Evolutionary conservation across 2,888 invertebrate genomes (phyloP).

Genomic region (Cheilosia soror): DNA sequence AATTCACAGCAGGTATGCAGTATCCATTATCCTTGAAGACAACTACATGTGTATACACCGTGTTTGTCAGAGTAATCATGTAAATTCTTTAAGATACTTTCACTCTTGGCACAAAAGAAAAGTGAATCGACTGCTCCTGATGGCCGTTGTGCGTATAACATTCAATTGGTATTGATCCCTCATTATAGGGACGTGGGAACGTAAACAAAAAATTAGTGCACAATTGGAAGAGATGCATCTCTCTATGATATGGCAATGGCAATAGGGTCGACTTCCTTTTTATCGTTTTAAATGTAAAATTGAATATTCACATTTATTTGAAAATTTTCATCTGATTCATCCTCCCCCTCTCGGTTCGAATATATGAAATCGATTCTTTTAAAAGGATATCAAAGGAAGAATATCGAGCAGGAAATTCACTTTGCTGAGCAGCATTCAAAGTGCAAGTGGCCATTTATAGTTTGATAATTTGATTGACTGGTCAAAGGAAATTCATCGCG

Average conservation of each 20-base stretch:
- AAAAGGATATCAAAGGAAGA: conserved; percentile 69
- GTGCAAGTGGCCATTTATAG: conserved; percentile 72
- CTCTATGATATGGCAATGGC: background rate
- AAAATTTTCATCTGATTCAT: conserved; percentile 2
- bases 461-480: conserved; percentile 77
- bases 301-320: conserved; percentile 59
- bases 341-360: conserved; percentile 22
- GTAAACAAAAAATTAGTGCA: conserved; percentile 75
- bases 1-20: conserved; percentile 65
- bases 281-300: conserved; percentile 32
- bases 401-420: conserved; percentile 52
- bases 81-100: conserved; percentile 72
- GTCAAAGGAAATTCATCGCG: conserved; percentile 75
- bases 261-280: conserved; percentile 60
- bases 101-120: conserved; percentile 48
- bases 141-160: conserved; percentile 12
- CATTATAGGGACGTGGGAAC: conserved; percentile 76
- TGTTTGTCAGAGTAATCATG: conserved; percentile 73
- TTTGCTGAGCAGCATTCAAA: conserved; percentile 48
- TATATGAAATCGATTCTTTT: conserved; percentile 65
- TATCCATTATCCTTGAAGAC: conserved; percentile 50
- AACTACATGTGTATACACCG: conserved; percentile 3
- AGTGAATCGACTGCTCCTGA: conserved; percentile 50
- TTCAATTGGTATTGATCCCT: conserved; percentile 72
- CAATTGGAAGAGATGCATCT: conserved; percentile 58